Base-by-base conservation (phyloP, 2,888 invertebrate species). In the Leptodirus hochenwartii region DNA sequence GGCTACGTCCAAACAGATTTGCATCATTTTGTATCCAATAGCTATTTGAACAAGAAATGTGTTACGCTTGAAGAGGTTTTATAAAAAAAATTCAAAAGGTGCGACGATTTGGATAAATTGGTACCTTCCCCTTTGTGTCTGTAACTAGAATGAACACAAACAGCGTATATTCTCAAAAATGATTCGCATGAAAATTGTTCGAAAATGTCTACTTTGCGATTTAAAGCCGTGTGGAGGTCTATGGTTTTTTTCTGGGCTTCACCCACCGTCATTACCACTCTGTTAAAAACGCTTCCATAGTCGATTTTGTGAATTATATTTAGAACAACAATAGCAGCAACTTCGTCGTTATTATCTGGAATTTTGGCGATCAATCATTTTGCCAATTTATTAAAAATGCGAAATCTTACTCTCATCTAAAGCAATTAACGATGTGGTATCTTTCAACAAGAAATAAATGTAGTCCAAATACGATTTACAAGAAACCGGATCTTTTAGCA, bases 131-230 rank as follows among this genome's bases (percentile, higher is more conserved):
- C 41, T 39, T 39, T 41, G 8, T 43, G 37, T 22, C 53, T 39
- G 30, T 48, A 50, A 12, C 47, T 42, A 1, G 46, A 44, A 14
- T 41, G 39, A 9, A 54, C 39, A 30, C 51, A 53, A 3, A 54
- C 28, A 12, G 48, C 31, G 30, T 48, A 48, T 34, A 44, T 50
- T 22, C 47, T 39, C n/a, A 54, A 35, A 34, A 45, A 52, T 4
- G 35, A 34, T 4, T 53, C 49, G 31, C 51, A 50, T 4, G 50
- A 37, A 30, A 43, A 50, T 11, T 38, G 35, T 8, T 43, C 43
- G 32, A 43, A 54, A 30, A 54, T 38, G 32, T 54, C 50, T 3
- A 46, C 42, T 40, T 50, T 51, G 24, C 53, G 37, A 27, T 43
- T 47, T 4, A 54, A 28, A 25, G 45, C 41, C 20, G 45, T 45